Base-by-base conservation (phyloP, 2,888 invertebrate genomes). In the Caenorhabditis becei region DNA sequence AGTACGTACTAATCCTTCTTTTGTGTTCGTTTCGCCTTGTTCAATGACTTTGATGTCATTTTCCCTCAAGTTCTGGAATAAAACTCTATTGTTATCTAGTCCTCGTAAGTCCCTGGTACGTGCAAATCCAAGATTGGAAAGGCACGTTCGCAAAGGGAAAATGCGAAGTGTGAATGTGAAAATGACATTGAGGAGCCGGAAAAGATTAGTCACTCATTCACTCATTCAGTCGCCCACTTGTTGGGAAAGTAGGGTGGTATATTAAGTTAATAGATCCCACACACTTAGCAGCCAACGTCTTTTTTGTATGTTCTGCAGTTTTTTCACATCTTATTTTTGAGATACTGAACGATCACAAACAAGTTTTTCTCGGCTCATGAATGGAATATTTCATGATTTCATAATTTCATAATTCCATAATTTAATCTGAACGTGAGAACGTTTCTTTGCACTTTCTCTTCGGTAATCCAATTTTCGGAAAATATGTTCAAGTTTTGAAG, bases 1-100 rank as follows among this genome's bases (percentile, higher is more conserved):
- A 18, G 75, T 80, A n/a, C 74, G 44, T 10, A 75, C 70, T 59
- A 69, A 59, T 70, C 80, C 80, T 24, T 74, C 70, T 32, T 74
- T 65, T 63, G 80, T 75, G 23, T 37, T 74, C 5, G 53, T 44
- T 32, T 69, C 69, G 10, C 65, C 65, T 69, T 80, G 80, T 54
- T 80, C 53, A 47, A 80, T 75, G 16, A 75, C 67, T 23, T 44
- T 66, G 70, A 80, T 75, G 58, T 80, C 70, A 75, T 80, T 80
- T 26, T 74, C 65, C 51, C 44, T 32, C 54, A 80, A 54, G 24
- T 65, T 74, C 80, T 80, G 66, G 61, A 74, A 74, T 16, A 59
- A 59, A 54, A 24, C 35, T 28, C 44, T 26, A 51, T 14, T 51
- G 24, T 35, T 0, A 56, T 53, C 28, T 32, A 32, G 32, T 7